Evolutionary conservation across 2,797 vertebrate species (phyloP), one percentile per base, ranked within the genome.

Genomic region (Danio kyathit): DNA sequence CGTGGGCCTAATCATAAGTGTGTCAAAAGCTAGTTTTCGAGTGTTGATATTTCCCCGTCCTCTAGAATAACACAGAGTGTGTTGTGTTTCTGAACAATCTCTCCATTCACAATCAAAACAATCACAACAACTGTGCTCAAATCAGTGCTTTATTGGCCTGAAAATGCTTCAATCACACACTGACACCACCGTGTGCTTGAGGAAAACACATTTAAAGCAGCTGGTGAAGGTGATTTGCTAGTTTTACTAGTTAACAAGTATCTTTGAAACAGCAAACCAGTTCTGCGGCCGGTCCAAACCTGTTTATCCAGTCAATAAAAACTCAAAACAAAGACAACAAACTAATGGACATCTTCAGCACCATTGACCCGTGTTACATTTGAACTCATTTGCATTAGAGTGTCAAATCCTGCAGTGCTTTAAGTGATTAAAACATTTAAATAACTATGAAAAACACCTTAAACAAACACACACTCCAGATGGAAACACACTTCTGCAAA

Each of bases 31-130:
- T 29, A 29, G 29, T 29, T 29, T 29, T 1, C 29, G 29, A 29
- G 29, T 29, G 29, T 29, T 29, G 29, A 29, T 29, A 29, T 29
- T 29, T 29, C 29, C 3, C 29, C 29, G 4, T 12, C 8, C 44
- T 75, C 46, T n/a, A 29, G 29, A 29, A 29, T 29, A 29, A 76
- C 19, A 70, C 71, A 84, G 46, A 40, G 69, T 8, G 19, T 72
- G 29, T 82, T 85, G 82, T 87, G 60, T 49, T 29, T n/a, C 56
- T 40, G 48, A 14, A 85, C 67, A 86, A 65, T 74, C 66, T 70
- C 29, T 49, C 66, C 43, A 73, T 76, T 86, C 5, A 52, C 9
- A 29, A n/a, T 11, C 49, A 40, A 56, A 65, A 9, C 21, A 41
- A 38, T 6, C 52, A 49, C 52, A 49, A 67, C 19, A 10, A 60